Evolutionary conservation across 2,888 invertebrate species (phyloP).

Genomic region (Lasioglossum morio): DNA sequence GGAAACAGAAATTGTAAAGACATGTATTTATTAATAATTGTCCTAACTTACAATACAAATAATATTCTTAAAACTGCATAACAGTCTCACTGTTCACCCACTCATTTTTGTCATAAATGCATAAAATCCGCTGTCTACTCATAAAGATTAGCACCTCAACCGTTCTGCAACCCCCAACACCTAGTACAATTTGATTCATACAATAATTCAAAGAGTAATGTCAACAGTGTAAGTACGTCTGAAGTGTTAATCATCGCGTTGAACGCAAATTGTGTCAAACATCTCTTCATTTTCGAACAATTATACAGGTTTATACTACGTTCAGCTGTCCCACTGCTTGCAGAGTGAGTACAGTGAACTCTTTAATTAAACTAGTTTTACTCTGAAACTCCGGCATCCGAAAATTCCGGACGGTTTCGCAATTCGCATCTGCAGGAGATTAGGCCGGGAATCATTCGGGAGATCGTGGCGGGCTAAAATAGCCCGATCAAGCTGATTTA

Average conservation of each 20-base stretch:
- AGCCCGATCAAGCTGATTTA: constrained; percentile 49
- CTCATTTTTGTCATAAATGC: not conserved
- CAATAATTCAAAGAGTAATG: not conserved
- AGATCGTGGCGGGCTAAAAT: constrained; percentile 1
- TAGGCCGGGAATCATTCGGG: constrained; percentile 17
- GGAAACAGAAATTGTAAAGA: not conserved
- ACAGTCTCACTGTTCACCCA: not conserved
- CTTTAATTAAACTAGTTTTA: constrained; percentile 4
- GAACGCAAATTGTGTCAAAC: not conserved
- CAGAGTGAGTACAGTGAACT: not conserved
- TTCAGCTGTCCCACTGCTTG: not conserved
- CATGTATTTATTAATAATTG: not conserved
- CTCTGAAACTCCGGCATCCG: not conserved
- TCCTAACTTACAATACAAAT: not conserved
- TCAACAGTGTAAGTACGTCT: not conserved
- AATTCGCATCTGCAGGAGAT: constrained; percentile 19
- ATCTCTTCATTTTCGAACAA: not conserved
- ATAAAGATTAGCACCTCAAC: not conserved
- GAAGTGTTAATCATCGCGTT: not conserved
- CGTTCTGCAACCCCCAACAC: not conserved
- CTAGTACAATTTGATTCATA: not conserved
- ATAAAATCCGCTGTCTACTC: not conserved
- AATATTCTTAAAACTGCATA: too few relatives aligned
- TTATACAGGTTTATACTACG: not conserved
- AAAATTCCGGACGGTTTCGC: not conserved